Percentiles rank a stretch among this genome's conserved stretches.
These are phyloP conservation scores for Mastacembelus armatus DNA, from an alignment of 2,797 vertebrate species.

Conservation along the genomic window DNA sequence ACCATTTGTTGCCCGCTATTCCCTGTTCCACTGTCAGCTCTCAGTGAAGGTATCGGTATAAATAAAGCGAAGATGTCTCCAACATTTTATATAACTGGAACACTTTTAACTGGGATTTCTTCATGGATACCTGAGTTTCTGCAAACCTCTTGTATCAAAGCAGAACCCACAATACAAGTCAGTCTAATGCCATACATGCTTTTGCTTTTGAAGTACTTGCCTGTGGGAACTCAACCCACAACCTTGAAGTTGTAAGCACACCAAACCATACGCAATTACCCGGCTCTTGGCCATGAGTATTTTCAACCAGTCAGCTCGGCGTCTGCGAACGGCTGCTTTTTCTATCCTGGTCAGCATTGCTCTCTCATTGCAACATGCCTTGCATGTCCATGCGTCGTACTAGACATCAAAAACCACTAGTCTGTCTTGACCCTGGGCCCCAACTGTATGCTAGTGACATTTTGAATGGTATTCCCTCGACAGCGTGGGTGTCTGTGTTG, in stretches of 20 bases:
- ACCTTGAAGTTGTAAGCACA: conserved; percentile 76
- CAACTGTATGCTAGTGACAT: conserved; percentile 7
- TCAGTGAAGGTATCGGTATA: not conserved
- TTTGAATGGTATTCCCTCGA: conserved; percentile 36
- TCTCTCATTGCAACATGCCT: conserved; percentile 62
- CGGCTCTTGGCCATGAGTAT: conserved; percentile 65
- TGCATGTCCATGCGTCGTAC: conserved; percentile 35
- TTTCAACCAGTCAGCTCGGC: conserved; percentile 69
- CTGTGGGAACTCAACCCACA: conserved; percentile 69
- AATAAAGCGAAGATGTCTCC: too few species aligned
- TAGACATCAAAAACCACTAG: conserved; percentile 51
- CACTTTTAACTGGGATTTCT: too few species aligned
- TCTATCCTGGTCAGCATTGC: conserved; percentile 58
- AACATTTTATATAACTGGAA: too few species aligned
- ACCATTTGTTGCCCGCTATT: not conserved
- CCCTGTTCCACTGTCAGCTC: not conserved
- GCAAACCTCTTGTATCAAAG: too few species aligned
- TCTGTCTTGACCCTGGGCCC: conserved; percentile 19
- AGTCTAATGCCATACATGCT: too few species aligned
- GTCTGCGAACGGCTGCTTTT: conserved; percentile 66
- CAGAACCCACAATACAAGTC: too few species aligned
- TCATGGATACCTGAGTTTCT: too few species aligned
- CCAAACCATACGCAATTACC: conserved; percentile 67
- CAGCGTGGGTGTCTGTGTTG: conserved; percentile 55
- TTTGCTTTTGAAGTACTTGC: too few species aligned